These are phyloP conservation scores for Ectobius pallidus DNA, from an alignment of 2,888 invertebrate species.

Conservation along the genomic window DNA sequence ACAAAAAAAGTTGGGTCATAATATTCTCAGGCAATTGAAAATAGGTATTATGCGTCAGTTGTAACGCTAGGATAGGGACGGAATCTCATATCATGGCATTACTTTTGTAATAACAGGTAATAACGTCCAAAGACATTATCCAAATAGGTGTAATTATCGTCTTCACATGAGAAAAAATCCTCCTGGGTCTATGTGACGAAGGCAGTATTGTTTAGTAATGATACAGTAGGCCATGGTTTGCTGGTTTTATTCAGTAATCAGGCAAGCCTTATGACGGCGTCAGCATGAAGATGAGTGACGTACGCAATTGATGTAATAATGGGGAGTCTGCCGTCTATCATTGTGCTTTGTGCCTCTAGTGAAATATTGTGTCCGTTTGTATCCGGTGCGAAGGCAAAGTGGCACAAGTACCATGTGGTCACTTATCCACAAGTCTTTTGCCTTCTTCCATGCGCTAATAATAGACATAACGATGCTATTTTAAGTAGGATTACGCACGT, in stretches of 20 bases:
- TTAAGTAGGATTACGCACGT: too few relatives aligned
- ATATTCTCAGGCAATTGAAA: too few relatives aligned
- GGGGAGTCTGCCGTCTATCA: neutral
- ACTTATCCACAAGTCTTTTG: too few relatives aligned
- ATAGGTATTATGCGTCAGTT: too few relatives aligned
- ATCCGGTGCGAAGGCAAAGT: neutral
- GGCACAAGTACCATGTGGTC: too few relatives aligned
- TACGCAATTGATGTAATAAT: neutral
- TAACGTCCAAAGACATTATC: neutral
- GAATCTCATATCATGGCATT: too few relatives aligned
- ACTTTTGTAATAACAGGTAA: too few relatives aligned
- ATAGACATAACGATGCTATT: too few relatives aligned
- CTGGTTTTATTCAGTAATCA: constrained; percentile 5
- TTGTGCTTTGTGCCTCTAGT: neutral
- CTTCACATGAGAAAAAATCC: neutral
- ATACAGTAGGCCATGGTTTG: neutral
- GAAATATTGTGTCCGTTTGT: constrained; percentile 9
- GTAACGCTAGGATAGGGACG: too few relatives aligned
- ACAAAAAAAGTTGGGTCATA: too few relatives aligned
- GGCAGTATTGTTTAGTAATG: neutral
- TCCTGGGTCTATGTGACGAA: neutral
- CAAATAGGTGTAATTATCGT: neutral
- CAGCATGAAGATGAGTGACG: constrained; percentile 3
- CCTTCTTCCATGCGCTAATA: too few relatives aligned
- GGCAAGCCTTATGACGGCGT: neutral